Conservation (phyloP, 2,113 vertebrate species). For the Pteronura brasiliensis region DNA sequence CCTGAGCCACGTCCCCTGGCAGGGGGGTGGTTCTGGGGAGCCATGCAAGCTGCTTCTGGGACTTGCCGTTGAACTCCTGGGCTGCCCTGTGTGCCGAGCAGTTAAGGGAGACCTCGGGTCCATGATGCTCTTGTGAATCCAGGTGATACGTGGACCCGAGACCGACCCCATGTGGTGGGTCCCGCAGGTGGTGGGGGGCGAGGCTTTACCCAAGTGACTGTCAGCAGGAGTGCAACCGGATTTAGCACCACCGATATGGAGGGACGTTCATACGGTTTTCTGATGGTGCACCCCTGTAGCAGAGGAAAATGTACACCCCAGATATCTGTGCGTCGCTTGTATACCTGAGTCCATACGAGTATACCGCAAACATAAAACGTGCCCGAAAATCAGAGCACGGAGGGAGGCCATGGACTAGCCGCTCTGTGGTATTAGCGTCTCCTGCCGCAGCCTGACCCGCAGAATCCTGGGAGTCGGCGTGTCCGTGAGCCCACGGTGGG, state of each 20-base stretch:
- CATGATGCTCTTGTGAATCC: not conserved
- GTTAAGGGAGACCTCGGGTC: not conserved
- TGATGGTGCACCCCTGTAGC: not conserved
- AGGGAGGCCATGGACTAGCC: accelerated
- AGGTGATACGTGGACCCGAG: not conserved
- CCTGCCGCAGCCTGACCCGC: not conserved
- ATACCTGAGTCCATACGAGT: too few relatives aligned
- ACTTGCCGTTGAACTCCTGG: not conserved
- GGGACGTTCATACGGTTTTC: not conserved
- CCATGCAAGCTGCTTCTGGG: not conserved
- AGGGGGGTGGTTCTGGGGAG: not conserved
- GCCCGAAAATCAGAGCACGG: too few relatives aligned
- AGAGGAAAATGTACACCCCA: not conserved
- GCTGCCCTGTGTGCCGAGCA: not conserved
- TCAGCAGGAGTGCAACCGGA: not conserved
- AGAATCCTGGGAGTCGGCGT: too few relatives aligned
- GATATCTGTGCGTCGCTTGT: not conserved
- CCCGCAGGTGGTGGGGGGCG: not conserved
- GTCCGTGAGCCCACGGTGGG: too few relatives aligned
- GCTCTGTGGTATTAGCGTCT: accelerated
- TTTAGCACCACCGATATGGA: not conserved
- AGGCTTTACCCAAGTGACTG: not conserved
- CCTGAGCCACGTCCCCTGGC: not conserved
- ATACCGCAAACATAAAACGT: accelerated
- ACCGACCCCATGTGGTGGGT: not conserved